Evolutionary conservation across 2,113 vertebrate species (phyloP), one percentile per base, ranked within the genome.

Genomic region (Crotalus tigris): DNA sequence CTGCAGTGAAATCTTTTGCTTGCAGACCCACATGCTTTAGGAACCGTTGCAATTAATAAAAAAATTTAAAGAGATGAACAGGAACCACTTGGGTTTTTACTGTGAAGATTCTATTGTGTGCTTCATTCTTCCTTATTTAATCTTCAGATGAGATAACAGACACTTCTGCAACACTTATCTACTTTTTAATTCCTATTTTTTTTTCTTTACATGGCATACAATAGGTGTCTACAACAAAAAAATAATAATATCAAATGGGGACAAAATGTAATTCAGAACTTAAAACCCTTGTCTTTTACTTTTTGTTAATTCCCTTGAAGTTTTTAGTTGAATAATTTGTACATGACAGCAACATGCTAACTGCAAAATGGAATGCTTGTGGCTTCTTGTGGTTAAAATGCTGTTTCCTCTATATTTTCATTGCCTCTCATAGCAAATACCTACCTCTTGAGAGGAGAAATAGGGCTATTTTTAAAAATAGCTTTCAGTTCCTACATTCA

Each of bases 31-130:
- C 33, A 89, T 23, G 81, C 46, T 85, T 92, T 93, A 88, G 26
- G 81, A 93, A 64, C 13, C 91, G 46, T 91, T 92, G 57, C 85
- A 94, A 94, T 92, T 92, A 95, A 95, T 93, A 90, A 92, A 91
- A 12, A 88, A 92, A 61, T 51, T 33, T 12, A 51, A 85, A 23
- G 33, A 92, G 91, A 92, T 61, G 93, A 92, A 94, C 3, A 3
- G 44, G 93, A 96, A 95, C 94, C 12, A 51, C 90, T 90, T 91
- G 75, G 46, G 89, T 91, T 15, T 11, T 53, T 39, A 89, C 92
- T n/a, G 61, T 23, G n/a, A 39, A 90, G 61, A 92, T 86, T 61
- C 7, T 85, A 39, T 39, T 39, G n/a, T 39, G 69, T 81, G 33
- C 12, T 75, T 75, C 33, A n/a, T 75, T 75, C n/a, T 39, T 39